A percentile compares a stretch with the other conserved stretches of the same genome.
These are phyloP conservation scores for Carettochelys insculpta DNA, from an alignment of 2,113 vertebrate genomes.

Conservation along the genomic window DNA sequence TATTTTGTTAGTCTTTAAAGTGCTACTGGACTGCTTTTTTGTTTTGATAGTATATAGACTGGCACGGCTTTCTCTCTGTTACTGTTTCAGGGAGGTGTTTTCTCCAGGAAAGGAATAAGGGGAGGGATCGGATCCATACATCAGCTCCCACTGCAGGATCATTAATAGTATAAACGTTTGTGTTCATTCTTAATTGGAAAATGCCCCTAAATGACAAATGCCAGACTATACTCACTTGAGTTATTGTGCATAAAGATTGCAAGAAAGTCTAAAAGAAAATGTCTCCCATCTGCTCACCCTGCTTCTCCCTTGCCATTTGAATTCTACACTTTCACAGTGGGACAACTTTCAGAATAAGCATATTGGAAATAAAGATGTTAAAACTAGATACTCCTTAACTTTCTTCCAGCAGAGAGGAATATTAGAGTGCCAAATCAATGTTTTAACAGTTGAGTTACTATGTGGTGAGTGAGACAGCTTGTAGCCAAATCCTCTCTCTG, in stretches of 20 bases:
- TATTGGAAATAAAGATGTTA: accelerated
- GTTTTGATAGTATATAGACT: too few species aligned
- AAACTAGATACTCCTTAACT: neutral
- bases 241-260: neutral
- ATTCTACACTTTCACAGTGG: too few species aligned
- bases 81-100: neutral
- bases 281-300: neutral
- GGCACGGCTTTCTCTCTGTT: too few species aligned
- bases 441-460: neutral
- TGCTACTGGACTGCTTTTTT: too few species aligned
- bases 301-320: neutral
- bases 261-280: neutral
- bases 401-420: neutral
- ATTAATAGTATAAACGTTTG: neutral
- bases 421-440: neutral
- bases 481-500: neutral
- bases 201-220: neutral
- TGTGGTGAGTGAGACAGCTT: neutral
- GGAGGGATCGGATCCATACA: neutral
- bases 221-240: neutral
- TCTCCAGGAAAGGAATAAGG: neutral
- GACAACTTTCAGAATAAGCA: too few species aligned
- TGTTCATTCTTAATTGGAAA: slow-evolving; percentile 18
- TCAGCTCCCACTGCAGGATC: neutral
- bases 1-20: too few species aligned